These are phyloP conservation scores for Sitobion miscanthi DNA, from an alignment of 1,140 invertebrate species.

Conservation along the genomic window DNA sequence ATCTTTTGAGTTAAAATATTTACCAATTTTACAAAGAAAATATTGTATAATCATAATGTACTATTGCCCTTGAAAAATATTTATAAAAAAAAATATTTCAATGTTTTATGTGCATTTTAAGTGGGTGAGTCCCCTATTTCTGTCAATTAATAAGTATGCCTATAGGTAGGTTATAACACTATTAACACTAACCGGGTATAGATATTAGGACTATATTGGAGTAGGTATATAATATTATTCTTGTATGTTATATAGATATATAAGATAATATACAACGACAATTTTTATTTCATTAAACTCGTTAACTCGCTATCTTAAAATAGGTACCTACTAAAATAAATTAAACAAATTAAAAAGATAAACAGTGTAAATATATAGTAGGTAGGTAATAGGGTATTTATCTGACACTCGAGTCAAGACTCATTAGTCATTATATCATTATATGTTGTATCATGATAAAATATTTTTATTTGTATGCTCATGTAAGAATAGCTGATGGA, in stretches of 20 bases:
- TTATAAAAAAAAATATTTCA: no score
- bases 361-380: neutral
- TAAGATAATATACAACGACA: neutral
- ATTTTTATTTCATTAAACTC: neutral
- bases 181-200: neutral
- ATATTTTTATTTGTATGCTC: neutral
- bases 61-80: no score
- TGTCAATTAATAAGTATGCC: neutral
- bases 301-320: neutral
- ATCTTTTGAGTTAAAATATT: neutral
- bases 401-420: neutral
- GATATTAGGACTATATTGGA: neutral
- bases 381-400: neutral
- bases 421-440: neutral
- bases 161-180: no score
- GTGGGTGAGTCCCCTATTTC: neutral
- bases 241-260: no score
- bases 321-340: neutral
- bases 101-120: no score
- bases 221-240: no score
- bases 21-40: neutral
- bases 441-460: neutral
- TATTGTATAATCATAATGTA: neutral
- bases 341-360: slow-evolving; percentile 12
- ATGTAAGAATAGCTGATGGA: neutral